phyloP scores from a whole-genome alignment of 2,797 vertebrate genomes.

The Atherinosoma microstoma region DNA sequence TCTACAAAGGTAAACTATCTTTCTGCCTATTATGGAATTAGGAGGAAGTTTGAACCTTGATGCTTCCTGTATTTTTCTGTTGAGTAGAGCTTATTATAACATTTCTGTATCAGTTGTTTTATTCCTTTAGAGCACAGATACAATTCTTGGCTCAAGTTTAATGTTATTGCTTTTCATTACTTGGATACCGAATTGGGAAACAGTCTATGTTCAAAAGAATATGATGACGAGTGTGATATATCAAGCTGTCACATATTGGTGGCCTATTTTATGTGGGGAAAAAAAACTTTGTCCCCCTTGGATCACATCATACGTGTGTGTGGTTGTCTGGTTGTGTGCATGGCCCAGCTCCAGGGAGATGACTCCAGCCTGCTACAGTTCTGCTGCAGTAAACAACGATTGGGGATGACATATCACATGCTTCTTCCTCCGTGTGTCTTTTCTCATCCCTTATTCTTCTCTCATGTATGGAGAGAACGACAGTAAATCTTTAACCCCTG shows the following conservation, averaged over 20 bases:
- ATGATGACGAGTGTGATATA: constrained; percentile 37
- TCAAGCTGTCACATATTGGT: constrained; percentile 59
- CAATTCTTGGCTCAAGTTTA: background rate
- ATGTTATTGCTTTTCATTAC: constrained; percentile 15
- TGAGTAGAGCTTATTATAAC: background rate
- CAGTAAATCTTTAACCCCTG: constrained; percentile 41
- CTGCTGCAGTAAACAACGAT: constrained; percentile 63
- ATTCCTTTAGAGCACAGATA: background rate
- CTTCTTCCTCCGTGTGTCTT: constrained; percentile 25
- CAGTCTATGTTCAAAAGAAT: constrained; percentile 24
- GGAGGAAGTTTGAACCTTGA: background rate
- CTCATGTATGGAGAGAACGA: constrained; percentile 21
- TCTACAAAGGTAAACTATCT: background rate
- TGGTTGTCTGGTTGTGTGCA: constrained; percentile 10
- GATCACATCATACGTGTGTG: constrained; percentile 25
- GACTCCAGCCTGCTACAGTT: constrained; percentile 54
- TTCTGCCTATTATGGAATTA: background rate
- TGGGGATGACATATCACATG: constrained; percentile 59
- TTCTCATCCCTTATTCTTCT: constrained; percentile 35
- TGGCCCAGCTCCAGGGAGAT: constrained; percentile 61
- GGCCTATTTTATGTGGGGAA: constrained; percentile 42
- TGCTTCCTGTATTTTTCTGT: background rate
- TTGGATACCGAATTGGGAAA: constrained; percentile 7
- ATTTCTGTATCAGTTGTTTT: background rate
- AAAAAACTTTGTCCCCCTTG: constrained; percentile 22